Conservation (phyloP, 2,888 invertebrate genomes). For the Aphelenchoides bicaudatus region DNA sequence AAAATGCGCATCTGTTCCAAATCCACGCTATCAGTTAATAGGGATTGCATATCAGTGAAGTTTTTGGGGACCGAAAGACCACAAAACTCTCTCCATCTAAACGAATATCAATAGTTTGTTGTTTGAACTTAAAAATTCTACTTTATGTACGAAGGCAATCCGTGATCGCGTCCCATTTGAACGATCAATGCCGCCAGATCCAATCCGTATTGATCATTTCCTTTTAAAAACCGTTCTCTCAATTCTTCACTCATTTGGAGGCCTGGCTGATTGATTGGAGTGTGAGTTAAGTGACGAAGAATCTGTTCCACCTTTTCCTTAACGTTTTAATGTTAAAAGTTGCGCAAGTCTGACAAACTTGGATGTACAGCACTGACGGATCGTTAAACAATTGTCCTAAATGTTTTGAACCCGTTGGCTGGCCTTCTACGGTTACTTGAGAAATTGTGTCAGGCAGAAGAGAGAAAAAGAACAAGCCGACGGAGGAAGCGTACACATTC, state of each 20-base stretch:
- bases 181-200: constrained; percentile 53
- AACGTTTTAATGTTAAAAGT: no score
- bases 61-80: constrained; percentile 37
- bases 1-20: constrained; percentile 16
- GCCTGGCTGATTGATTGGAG: constrained; percentile 44
- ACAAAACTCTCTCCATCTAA: constrained; percentile 54
- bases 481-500: constrained; percentile 73
- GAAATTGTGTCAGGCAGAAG: constrained; percentile 42
- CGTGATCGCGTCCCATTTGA: constrained; percentile 55
- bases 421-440: constrained; percentile 33
- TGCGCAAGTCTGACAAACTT: no score
- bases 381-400: constrained; percentile 40
- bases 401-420: constrained; percentile 12
- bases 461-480: constrained; percentile 56
- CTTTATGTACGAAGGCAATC: constrained; percentile 33
- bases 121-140: no score
- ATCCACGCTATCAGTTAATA: constrained; percentile 20
- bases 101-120: no score
- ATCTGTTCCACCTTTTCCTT: constrained; percentile 12
- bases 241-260: constrained; percentile 45
- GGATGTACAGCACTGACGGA: constrained; percentile 34
- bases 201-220: constrained; percentile 34
- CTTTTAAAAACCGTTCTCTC: constrained; percentile 43
- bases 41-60: constrained; percentile 31
- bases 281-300: constrained; percentile 39